phyloP scores from a whole-genome alignment of 2,888 invertebrate species.

The Epinotia bilunana region DNA sequence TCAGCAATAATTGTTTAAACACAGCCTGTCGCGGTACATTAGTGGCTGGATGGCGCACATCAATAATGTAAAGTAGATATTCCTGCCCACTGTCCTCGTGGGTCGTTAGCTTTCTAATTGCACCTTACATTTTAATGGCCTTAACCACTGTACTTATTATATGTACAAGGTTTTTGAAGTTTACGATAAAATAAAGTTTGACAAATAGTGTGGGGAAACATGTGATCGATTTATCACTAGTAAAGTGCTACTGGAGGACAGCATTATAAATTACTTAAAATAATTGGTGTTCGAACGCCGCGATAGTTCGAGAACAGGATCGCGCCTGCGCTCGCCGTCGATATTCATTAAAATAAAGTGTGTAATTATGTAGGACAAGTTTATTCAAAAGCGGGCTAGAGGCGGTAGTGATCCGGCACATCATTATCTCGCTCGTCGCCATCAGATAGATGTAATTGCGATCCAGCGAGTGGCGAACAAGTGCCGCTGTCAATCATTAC shows the following conservation, averaged over 20 bases:
- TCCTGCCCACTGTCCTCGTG: constrained; percentile 56
- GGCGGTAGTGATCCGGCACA: constrained; percentile 68
- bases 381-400: constrained; percentile 71
- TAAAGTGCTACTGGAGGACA: constrained; percentile 45
- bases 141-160: constrained; percentile 24
- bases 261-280: constrained; percentile 59
- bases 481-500: constrained; percentile 67
- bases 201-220: constrained; percentile 34
- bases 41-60: constrained; percentile 63
- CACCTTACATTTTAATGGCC: constrained; percentile 48
- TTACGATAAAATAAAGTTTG: constrained; percentile 28
- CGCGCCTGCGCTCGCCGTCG: constrained; percentile 54
- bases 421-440: constrained; percentile 77
- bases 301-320: constrained; percentile 71
- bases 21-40: constrained; percentile 74
- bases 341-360: constrained; percentile 82
- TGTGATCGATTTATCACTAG: constrained; percentile 41
- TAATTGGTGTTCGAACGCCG: constrained; percentile 68
- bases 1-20: constrained; percentile 81
- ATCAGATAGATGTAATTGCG: constrained; percentile 77
- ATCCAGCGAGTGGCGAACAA: constrained; percentile 62
- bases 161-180: constrained; percentile 19
- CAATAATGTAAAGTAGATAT: constrained; percentile 68
- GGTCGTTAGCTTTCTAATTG: constrained; percentile 65
- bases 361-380: constrained; percentile 81